phyloP scores from a whole-genome alignment of 2,888 invertebrate genomes.

The Marasmarcha lunaedactyla region DNA sequence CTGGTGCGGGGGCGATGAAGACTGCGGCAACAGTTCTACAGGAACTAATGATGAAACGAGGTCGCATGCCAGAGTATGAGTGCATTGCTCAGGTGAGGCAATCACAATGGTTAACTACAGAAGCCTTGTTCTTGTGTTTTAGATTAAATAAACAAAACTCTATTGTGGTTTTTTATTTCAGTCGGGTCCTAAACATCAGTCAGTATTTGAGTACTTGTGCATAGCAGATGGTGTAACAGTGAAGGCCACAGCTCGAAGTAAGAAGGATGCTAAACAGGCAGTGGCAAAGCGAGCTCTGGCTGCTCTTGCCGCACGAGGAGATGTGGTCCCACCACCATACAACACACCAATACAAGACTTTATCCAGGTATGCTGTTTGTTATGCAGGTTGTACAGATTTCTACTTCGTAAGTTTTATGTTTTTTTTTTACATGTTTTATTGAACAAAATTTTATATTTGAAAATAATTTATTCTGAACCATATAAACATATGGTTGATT shows the following conservation, averaged over 20 bases:
- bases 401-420: too few species aligned
- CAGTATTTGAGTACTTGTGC: slow-evolving; percentile 58
- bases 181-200: slow-evolving; percentile 45
- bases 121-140: too few species aligned
- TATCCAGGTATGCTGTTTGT: too few species aligned
- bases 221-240: slow-evolving; percentile 34
- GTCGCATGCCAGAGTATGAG: slow-evolving; percentile 64
- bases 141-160: too few species aligned
- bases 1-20: slow-evolving; percentile 38
- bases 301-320: slow-evolving; percentile 35
- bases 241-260: slow-evolving; percentile 57
- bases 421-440: too few species aligned
- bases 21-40: slow-evolving; percentile 76
- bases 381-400: too few species aligned
- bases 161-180: slow-evolving; percentile 17
- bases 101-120: too few species aligned
- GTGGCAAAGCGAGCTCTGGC: slow-evolving; percentile 62
- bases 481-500: too few species aligned
- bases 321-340: slow-evolving; percentile 34
- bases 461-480: too few species aligned
- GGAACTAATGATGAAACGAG: slow-evolving; percentile 72
- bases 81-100: slow-evolving; percentile 38
- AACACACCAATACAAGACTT: slow-evolving; percentile 4
- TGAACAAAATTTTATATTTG: too few species aligned
- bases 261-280: slow-evolving; percentile 72